Conservation (phyloP, 2,113 vertebrate genomes). For the Indicator maculatus region DNA sequence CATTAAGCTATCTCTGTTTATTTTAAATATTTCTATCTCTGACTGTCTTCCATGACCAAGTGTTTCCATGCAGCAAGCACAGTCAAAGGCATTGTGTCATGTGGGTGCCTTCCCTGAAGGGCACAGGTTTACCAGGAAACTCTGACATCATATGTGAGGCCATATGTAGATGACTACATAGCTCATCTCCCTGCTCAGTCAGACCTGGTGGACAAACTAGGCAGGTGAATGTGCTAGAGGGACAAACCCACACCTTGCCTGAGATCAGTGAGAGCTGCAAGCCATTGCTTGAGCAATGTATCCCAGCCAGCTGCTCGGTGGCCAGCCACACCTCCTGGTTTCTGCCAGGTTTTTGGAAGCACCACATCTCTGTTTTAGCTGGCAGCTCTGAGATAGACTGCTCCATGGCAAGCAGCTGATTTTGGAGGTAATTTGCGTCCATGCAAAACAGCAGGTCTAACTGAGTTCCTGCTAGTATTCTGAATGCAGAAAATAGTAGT, state of each 20-base stretch:
- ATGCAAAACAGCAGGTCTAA: not conserved
- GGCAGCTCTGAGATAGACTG: not conserved
- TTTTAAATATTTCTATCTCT: not conserved
- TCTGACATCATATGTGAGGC: not conserved
- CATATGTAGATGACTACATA: not conserved
- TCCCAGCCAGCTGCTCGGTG: not conserved
- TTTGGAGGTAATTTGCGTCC: not conserved
- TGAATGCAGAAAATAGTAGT: not conserved
- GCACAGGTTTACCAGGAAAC: not conserved
- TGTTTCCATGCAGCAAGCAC: not conserved
- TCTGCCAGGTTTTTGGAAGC: not conserved
- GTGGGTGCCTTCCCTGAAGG: not conserved
- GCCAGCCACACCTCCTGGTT: not conserved
- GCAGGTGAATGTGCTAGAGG: not conserved
- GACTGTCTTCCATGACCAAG: rapidly evolving
- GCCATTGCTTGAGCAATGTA: not conserved
- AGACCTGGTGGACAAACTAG: rapidly evolving
- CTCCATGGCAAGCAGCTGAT: not conserved
- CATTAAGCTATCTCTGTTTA: not conserved
- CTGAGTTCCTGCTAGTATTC: not conserved
- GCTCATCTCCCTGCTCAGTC: not conserved
- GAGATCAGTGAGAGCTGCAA: rapidly evolving
- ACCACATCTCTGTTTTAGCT: rapidly evolving
- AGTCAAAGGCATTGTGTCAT: not conserved
- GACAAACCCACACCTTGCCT: not conserved